Conservation (phyloP, 2,888 invertebrate genomes). For the Sinohyriopsis cumingii region DNA sequence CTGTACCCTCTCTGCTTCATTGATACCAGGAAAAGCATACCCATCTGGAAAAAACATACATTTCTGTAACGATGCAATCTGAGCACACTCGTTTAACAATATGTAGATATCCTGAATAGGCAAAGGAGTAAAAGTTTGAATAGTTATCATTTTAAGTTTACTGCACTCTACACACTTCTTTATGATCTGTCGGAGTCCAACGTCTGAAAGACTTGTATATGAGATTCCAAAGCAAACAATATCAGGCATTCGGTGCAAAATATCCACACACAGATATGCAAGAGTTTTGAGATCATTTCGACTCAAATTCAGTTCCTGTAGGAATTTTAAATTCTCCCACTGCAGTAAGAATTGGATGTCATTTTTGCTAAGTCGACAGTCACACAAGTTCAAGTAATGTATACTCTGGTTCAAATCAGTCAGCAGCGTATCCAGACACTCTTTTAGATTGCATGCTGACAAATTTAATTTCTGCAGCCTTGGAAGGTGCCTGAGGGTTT, state of each 20-base stretch:
- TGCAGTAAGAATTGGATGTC: slow-evolving; percentile 52
- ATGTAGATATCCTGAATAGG: slow-evolving; percentile 41
- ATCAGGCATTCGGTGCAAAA: slow-evolving; percentile 37
- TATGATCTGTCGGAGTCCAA: slow-evolving; percentile 44
- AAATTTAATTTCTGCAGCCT: slow-evolving; percentile 50
- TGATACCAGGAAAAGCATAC: slow-evolving; percentile 62
- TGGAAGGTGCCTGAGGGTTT: slow-evolving; percentile 31
- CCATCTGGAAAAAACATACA: slow-evolving; percentile 57
- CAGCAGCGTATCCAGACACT: slow-evolving; percentile 42
- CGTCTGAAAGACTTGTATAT: slow-evolving; percentile 49
- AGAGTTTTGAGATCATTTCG: slow-evolving; percentile 53
- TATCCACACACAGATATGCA: slow-evolving; percentile 25
- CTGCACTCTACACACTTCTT: slow-evolving; percentile 42
- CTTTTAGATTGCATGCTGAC: slow-evolving; percentile 56
- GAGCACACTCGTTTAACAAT: slow-evolving; percentile 46
- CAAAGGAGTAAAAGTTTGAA: slow-evolving; percentile 61
- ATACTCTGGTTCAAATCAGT: slow-evolving; percentile 31
- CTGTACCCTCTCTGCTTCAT: slow-evolving; percentile 18
- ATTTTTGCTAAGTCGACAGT: slow-evolving; percentile 52
- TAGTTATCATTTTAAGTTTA: slow-evolving; percentile 49
- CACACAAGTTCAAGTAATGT: slow-evolving; percentile 55
- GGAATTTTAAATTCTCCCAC: slow-evolving; percentile 42
- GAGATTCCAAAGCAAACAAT: slow-evolving; percentile 56
- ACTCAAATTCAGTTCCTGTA: slow-evolving; percentile 61
- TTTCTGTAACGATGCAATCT: slow-evolving; percentile 52